phyloP scores from a whole-genome alignment of 2,888 invertebrate species.

The Helicoverpa assulta region DNA sequence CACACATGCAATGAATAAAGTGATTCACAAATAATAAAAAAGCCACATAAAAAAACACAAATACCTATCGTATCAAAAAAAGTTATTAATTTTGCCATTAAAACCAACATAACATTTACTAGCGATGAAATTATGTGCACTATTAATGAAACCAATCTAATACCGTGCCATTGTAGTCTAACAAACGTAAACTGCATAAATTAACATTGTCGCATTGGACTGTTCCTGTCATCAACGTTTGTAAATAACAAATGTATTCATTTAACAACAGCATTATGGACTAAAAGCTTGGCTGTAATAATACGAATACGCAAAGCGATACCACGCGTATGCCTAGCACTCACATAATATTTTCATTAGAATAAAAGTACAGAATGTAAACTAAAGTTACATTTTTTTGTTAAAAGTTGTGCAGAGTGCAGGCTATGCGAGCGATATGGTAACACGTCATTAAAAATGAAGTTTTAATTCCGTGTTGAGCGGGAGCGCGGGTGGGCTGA shows the following conservation, averaged over 20 bases:
- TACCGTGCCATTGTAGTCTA: neutral
- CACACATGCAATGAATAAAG: slow-evolving; percentile 76
- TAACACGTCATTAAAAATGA: slow-evolving; percentile 86
- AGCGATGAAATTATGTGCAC: slow-evolving; percentile 1
- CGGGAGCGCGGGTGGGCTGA: slow-evolving; percentile 22
- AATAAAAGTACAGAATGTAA: slow-evolving; percentile 43
- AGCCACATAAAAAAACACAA: slow-evolving; percentile 54
- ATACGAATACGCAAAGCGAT: slow-evolving; percentile 6
- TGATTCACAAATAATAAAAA: slow-evolving; percentile 65
- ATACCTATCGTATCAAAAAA: slow-evolving; percentile 29
- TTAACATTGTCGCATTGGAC: slow-evolving; percentile 19
- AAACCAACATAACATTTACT: neutral
- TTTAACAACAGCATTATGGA: slow-evolving; percentile 13
- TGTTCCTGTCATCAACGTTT: slow-evolving; percentile 9
- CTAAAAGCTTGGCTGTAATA: slow-evolving; percentile 14
- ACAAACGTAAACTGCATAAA: slow-evolving; percentile 13
- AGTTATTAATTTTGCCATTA: slow-evolving; percentile 12
- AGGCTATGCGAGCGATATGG: slow-evolving; percentile 69
- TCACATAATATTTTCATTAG: slow-evolving; percentile 12
- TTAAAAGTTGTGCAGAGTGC: slow-evolving; percentile 60
- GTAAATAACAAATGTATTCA: slow-evolving; percentile 19
- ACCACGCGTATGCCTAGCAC: neutral
- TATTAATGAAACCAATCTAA: slow-evolving; percentile 17
- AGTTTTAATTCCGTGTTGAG: slow-evolving; percentile 81
- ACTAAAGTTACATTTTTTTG: slow-evolving; percentile 59